These are phyloP conservation scores for Nansenia antarctica DNA, from an alignment of 2,113 vertebrate species.

Conservation along the genomic window DNA sequence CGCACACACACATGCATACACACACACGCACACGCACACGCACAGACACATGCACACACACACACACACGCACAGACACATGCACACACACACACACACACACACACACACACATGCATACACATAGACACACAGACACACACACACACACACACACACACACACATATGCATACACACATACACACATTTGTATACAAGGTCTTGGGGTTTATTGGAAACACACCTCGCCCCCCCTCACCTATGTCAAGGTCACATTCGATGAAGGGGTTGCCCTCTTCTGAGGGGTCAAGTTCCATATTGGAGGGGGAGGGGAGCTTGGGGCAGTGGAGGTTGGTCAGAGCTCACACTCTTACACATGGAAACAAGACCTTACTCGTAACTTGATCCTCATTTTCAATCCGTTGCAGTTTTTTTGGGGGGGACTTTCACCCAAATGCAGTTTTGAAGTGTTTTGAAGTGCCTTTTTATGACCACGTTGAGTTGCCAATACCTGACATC, in stretches of 20 bases:
- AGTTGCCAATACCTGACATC: background rate
- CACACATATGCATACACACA: constrained; percentile 25
- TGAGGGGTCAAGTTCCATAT: constrained; percentile 64
- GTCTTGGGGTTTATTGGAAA: constrained; percentile 58
- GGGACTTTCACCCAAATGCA: background rate
- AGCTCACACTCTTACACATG: constrained; percentile 35
- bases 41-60: constrained; percentile 1
- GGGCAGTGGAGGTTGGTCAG: background rate
- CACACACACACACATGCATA: background rate
- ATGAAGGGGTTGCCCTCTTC: background rate
- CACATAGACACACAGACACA: constrained; percentile 12
- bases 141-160: constrained; percentile 18
- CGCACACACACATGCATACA: too few relatives aligned
- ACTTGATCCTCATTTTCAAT: constrained; percentile 56
- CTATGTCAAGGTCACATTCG: constrained; percentile 47
- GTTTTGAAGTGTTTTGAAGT: background rate
- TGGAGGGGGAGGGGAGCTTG: constrained; percentile 19
- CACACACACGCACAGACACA: constrained; percentile 20
- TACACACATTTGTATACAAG: constrained; percentile 15
- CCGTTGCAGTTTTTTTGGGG: constrained; percentile 62
- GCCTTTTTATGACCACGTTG: background rate
- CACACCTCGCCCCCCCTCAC: constrained; percentile 29
- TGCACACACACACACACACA: constrained; percentile 16
- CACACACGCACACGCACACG: too few relatives aligned
- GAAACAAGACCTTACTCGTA: constrained; percentile 52